Evolutionary conservation across 2,888 invertebrate species (phyloP), one percentile per base, ranked within the genome.

Genomic region (Xestia xanthographa): DNA sequence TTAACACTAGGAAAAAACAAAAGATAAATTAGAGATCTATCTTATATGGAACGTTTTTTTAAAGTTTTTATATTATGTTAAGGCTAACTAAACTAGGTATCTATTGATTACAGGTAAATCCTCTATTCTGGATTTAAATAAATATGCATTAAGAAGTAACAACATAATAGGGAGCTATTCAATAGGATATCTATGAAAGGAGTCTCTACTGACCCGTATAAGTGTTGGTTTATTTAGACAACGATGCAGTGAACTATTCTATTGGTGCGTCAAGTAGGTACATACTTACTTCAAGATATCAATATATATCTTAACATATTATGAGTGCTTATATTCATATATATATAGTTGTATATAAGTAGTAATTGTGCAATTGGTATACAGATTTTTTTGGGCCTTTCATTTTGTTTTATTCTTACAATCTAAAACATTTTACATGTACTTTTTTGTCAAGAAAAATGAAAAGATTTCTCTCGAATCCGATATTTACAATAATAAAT

Each of bases 311-410:
- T 91, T 89, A 91, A 77, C 80, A 88, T 89, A 91, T 72, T 75
- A 84, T 88, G 90, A 87, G 94, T 93, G 93, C 94, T 91, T 92
- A 92, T 89, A 91, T 88, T 85, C 89, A 92, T 92, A 94, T 91
- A 92, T 92, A 92, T 92, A 91, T 89, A 88, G 84, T 91, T 93
- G 93, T 94, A 94, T 93, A 92, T 92, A 91, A 90, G 90, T 92
- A 93, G 89, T 95, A 95, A 94, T 95, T 95, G 95, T 96, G 95
- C 95, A 95, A 92, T 92, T 95, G 93, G 95, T 95, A 95, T 95
- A 95, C 95, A 89, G 89, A 92, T 94, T 94, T 95, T 93, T 94
- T 95, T 94, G 95, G 95, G 94, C 95, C 93, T 93, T 95, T 93
- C 85, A 90, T 92, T 92, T 94, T 92, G 83, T 93, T 93, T 94